Conservation (phyloP, 1,140 invertebrate genomes). For the Conus ventricosus region DNA sequence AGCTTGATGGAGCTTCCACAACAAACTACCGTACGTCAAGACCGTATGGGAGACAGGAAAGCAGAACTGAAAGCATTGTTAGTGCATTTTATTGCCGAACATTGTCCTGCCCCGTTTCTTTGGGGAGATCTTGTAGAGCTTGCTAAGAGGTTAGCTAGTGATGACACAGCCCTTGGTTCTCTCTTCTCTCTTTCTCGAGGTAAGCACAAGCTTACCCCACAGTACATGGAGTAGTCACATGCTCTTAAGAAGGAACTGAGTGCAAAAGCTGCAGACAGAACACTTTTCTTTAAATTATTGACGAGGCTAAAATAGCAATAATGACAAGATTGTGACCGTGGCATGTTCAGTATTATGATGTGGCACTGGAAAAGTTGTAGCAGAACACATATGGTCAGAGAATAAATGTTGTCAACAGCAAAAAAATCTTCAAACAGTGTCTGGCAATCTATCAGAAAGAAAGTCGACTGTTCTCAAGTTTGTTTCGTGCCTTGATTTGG, state of each 20-base stretch:
- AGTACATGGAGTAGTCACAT: too few relatives aligned
- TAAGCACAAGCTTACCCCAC: too few relatives aligned
- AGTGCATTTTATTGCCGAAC: not conserved
- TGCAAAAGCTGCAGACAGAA: constrained; percentile 10
- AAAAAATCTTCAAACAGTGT: too few relatives aligned
- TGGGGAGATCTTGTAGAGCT: constrained; percentile 27
- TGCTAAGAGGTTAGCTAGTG: constrained; percentile 25
- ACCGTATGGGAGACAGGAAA: constrained; percentile 14
- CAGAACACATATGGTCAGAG: constrained; percentile 14
- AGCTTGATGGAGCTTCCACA: too few relatives aligned
- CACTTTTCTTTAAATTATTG: constrained; percentile 40
- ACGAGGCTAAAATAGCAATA: constrained; percentile 44
- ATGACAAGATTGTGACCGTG: constrained; percentile 42
- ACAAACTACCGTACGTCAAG: not conserved
- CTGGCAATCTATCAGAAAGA: too few relatives aligned
- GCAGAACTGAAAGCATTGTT: constrained; percentile 12
- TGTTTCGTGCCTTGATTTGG: too few relatives aligned
- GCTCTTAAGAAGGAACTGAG: too few relatives aligned
- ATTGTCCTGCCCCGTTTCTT: constrained; percentile 7
- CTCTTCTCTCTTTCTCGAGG: constrained; percentile 20
- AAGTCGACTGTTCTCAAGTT: too few relatives aligned
- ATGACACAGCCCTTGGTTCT: constrained; percentile 38
- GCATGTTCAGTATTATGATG: constrained; percentile 41
- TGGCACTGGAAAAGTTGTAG: constrained; percentile 11
- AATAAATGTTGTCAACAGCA: too few relatives aligned